Evolutionary conservation across 2,113 vertebrate genomes (phyloP).

Genomic region (Arvicanthis niloticus): DNA sequence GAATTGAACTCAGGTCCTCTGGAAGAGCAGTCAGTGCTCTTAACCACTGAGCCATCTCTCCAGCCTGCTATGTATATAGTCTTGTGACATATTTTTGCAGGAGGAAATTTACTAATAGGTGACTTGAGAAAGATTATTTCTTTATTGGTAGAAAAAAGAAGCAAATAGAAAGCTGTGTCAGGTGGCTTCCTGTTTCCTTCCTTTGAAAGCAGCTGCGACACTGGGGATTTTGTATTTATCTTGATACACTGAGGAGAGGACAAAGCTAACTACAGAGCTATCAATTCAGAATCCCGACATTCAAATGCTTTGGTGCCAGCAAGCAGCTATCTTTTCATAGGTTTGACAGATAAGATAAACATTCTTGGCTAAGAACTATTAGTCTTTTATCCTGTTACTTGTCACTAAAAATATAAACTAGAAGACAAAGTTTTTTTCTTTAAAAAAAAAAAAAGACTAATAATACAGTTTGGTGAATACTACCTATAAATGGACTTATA

Average conservation of each 20-base stretch:
- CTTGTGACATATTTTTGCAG: slow-evolving; percentile 10
- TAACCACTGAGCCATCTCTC: too few relatives aligned
- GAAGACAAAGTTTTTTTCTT: not conserved
- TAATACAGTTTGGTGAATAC: slow-evolving; percentile 51
- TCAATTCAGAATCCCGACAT: not conserved
- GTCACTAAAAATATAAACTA: slow-evolving; percentile 45
- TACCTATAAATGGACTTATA: slow-evolving; percentile 39
- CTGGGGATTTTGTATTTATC: not conserved
- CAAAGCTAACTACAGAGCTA: slow-evolving; percentile 57
- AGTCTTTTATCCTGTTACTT: slow-evolving; percentile 47
- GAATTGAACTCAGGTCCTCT: too few relatives aligned
- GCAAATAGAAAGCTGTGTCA: not conserved
- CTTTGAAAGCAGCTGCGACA: slow-evolving; percentile 26
- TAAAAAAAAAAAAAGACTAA: not conserved
- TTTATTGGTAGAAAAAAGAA: not conserved
- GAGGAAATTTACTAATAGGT: not conserved
- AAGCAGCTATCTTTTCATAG: not conserved
- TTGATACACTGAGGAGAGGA: not conserved
- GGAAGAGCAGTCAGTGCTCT: too few relatives aligned
- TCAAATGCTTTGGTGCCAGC: not conserved
- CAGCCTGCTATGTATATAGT: not conserved
- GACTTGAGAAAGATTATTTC: slow-evolving; percentile 27
- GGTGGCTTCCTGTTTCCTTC: not conserved
- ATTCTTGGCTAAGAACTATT: slow-evolving; percentile 21
- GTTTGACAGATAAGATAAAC: slow-evolving; percentile 15